Percentiles rank a stretch among this genome's conserved stretches.
These are phyloP conservation scores for Xyliphius kryptos DNA, from an alignment of 2,113 vertebrate genomes.

Conservation along the genomic window DNA sequence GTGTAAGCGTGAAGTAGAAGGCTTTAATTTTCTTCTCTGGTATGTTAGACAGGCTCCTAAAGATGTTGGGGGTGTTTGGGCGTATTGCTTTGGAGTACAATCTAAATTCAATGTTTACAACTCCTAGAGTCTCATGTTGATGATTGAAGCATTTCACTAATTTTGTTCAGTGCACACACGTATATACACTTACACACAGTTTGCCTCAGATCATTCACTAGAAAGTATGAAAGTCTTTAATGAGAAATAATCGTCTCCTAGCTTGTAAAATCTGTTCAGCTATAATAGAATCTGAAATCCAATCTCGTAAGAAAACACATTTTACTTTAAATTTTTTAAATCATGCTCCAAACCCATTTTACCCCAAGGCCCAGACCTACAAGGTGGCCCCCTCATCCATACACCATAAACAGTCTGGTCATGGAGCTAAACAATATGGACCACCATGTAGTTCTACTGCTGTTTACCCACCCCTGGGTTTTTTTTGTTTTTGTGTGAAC, in stretches of 20 bases:
- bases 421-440: constrained; percentile 28
- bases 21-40: constrained; percentile 47
- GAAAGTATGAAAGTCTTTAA: no score
- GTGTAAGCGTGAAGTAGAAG: constrained; percentile 25
- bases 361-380: no score
- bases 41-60: constrained; percentile 41
- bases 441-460: constrained; percentile 23
- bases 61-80: constrained; percentile 30
- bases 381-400: constrained; percentile 11
- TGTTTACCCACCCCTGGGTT: no score
- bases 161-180: constrained; percentile 33
- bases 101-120: constrained; percentile 46
- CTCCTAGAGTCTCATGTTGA: constrained; percentile 33
- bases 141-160: constrained; percentile 49
- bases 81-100: constrained; percentile 24
- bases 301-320: no score
- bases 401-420: constrained; percentile 27
- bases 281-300: no score
- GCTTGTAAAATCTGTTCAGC: no score
- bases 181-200: constrained; percentile 34
- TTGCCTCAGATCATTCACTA: background rate
- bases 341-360: no score
- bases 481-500: constrained; percentile 10
- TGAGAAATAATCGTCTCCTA: no score
- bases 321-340: no score